A percentile compares a stretch with the other conserved stretches of the same genome.
These are phyloP conservation scores for Mobula hypostoma DNA, from an alignment of 2,113 vertebrate genomes.

Conservation along the genomic window DNA sequence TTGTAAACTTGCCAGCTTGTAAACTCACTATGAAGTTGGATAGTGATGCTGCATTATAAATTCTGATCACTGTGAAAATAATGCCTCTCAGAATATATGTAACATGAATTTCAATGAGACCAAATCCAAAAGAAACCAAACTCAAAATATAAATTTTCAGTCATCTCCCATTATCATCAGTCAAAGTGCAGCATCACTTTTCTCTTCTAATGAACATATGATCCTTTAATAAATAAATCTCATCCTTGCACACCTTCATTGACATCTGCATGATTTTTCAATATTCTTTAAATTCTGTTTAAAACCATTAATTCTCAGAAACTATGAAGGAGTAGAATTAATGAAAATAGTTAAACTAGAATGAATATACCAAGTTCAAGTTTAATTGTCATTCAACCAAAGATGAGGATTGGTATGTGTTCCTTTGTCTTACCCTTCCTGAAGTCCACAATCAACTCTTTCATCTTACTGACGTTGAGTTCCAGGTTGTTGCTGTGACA, in stretches of 20 bases:
- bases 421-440: no score
- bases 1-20: background rate
- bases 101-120: background rate
- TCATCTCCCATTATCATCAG: background rate
- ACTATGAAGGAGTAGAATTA: background rate
- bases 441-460: no score
- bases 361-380: background rate
- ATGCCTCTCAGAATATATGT: background rate
- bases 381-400: no score
- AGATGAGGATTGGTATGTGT: no score
- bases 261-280: background rate
- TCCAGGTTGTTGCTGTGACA: no score
- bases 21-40: background rate
- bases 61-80: background rate
- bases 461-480: no score
- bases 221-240: background rate
- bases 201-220: background rate
- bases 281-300: background rate
- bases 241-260: background rate
- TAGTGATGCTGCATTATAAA: background rate
- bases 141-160: background rate
- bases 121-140: background rate
- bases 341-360: background rate
- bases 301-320: background rate
- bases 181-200: background rate